Base-by-base conservation (phyloP, 1,140 invertebrate species). In the Chionoecetes opilio region DNA sequence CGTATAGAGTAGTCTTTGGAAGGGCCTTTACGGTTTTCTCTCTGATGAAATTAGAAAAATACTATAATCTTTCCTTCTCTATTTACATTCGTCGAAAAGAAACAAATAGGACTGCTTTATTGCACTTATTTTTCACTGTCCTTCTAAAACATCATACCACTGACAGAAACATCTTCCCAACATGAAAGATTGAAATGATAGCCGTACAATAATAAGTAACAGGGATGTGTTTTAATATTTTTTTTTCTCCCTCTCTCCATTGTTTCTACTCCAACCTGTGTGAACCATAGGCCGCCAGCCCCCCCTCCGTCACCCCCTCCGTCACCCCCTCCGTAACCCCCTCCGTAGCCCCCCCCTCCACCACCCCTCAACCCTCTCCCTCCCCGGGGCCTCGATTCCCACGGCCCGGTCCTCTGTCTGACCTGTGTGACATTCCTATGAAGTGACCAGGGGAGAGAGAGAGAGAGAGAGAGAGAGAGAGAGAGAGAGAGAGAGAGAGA, bases 401-500 rank as follows among this genome's bases (percentile, higher is more conserved):
- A 75, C 63, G 63, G 63, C 63, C 63, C 26, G 63, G 11, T 26
- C n/a, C 63, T 75, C 63, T 75, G 21, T n/a, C 63, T 75, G 63
- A n/a, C 63, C 63, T n/a, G n/a, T 37, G 86, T 87, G 26, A 87
- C 38, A 41, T 87, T 41, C 38, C 86, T 41, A 87, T 87, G 32
- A 41, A n/a, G 34, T 35, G 34, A n/a, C 86, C 32, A 37, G 86
- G 0, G 5, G 32, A 17, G 85, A 32, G 29, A 38, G 37, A 29
- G 37, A 38, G 14, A 38, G 32, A 14, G 85, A 87, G 34, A n/a
- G 34, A 37, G 86, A 87, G 38, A 37, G 86, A 87, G 86, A 87
- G 86, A n/a, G 86, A 87, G 86, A 87, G 86, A 35, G 38, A 87
- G 86, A 87, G 38, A 87, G 38, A 87, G 34, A 35, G 21, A 37